phyloP scores from a whole-genome alignment of 2,113 vertebrate genomes.

The Penelope pileata region DNA sequence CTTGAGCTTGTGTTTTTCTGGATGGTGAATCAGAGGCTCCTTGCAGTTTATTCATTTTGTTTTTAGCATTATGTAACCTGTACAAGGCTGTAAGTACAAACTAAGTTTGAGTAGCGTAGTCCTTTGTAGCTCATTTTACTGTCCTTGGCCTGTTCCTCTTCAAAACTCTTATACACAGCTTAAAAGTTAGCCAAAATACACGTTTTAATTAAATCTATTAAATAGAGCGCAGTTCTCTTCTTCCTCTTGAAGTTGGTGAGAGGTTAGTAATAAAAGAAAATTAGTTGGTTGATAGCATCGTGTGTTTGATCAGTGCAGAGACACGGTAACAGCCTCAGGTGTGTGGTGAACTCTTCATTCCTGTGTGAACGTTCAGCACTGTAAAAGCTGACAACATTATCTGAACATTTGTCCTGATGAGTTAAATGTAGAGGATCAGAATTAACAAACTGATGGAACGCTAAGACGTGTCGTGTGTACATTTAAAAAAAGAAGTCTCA shows the following conservation, averaged over 20 bases:
- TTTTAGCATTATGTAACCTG: not conserved
- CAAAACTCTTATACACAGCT: not conserved
- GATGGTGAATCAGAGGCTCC: not conserved
- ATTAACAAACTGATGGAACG: not conserved
- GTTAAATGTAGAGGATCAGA: not conserved
- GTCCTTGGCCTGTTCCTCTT: not conserved
- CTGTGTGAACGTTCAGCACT: not conserved
- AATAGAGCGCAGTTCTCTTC: conserved; percentile 8
- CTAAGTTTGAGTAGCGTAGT: not conserved
- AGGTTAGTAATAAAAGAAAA: conserved; percentile 48
- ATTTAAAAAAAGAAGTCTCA: not conserved
- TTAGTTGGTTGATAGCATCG: conserved; percentile 1
- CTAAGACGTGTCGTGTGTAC: not conserved
- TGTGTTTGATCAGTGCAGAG: conserved; percentile 2
- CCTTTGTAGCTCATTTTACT: not conserved
- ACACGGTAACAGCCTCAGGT: not conserved
- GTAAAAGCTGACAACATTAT: not conserved
- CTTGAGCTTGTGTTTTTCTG: not conserved
- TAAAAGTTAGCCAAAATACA: conserved; percentile 1
- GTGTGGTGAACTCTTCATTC: not conserved
- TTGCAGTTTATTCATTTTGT: not conserved
- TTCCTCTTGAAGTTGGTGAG: conserved; percentile 11
- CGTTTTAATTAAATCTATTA: conserved; percentile 28
- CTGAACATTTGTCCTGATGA: not conserved
- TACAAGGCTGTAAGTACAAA: not conserved